Evolutionary conservation across 2,113 vertebrate species (phyloP).

Genomic region (Dasyornis broadbenti): DNA sequence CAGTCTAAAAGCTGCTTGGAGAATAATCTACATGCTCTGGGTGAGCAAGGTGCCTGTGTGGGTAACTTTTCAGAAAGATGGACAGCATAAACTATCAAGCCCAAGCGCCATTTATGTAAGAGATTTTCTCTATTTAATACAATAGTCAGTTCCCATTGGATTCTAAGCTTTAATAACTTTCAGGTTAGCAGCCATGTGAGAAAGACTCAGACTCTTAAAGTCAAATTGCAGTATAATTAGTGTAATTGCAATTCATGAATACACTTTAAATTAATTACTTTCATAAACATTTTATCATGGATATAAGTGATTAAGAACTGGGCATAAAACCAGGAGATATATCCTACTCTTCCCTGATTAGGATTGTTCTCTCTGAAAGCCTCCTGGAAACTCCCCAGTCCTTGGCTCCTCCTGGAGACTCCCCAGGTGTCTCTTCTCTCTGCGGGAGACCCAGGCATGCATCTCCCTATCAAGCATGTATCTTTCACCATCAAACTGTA

Average conservation of each 20-base stretch:
- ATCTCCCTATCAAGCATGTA: not conserved
- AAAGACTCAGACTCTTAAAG: not conserved
- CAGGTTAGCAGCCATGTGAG: not conserved
- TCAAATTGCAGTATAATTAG: not conserved
- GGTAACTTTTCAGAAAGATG: not conserved
- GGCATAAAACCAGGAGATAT: not conserved
- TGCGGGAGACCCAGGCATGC: not conserved
- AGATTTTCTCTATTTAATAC: not conserved
- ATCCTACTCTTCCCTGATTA: not conserved
- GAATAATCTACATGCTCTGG: not conserved
- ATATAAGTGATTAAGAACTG: not conserved
- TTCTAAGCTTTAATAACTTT: not conserved
- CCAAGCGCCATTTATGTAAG: not conserved
- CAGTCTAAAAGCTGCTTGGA: not conserved
- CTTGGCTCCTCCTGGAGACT: not conserved
- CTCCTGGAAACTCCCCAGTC: not conserved
- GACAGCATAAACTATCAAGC: not conserved
- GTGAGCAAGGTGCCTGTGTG: not conserved
- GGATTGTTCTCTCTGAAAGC: not conserved
- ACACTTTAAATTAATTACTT: not conserved
- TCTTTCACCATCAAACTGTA: not conserved
- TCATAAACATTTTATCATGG: not conserved
- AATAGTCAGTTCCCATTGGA: not conserved
- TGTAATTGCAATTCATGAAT: not conserved
- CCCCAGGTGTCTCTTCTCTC: not conserved